These are phyloP conservation scores for Hyppa rectilinea DNA, from an alignment of 2,888 invertebrate genomes.

Conservation along the genomic window DNA sequence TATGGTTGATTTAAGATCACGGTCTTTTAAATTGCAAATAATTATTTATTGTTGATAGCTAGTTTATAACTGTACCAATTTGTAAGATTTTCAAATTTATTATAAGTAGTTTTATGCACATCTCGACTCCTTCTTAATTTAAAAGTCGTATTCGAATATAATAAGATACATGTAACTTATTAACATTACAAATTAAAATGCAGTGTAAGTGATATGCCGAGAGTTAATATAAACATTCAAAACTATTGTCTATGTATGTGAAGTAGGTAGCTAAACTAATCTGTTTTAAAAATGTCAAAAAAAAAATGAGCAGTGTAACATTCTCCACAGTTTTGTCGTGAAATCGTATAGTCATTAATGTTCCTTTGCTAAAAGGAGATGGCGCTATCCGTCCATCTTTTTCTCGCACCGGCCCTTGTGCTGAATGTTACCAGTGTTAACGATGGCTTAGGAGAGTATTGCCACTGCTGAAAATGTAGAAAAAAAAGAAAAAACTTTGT, in stretches of 20 bases:
- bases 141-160: background rate
- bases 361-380: background rate
- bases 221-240: background rate
- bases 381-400: background rate
- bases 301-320: background rate
- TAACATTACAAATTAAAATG: constrained; percentile 18
- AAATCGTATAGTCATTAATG: no score
- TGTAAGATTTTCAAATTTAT: constrained; percentile 16
- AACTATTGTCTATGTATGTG: no score
- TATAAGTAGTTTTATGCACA: constrained; percentile 22
- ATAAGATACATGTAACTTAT: no score
- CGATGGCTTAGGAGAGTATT: constrained; percentile 5
- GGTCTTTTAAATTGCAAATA: background rate
- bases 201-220: background rate
- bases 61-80: constrained; percentile 20
- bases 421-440: constrained; percentile 4
- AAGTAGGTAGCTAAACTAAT: background rate
- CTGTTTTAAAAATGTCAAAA: no score
- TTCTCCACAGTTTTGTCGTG: background rate
- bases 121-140: background rate
- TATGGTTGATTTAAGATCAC: background rate
- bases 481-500: background rate
- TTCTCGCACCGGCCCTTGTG: no score
- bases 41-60: constrained; percentile 1
- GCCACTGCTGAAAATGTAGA: constrained; percentile 11